Conservation (phyloP, 2,113 vertebrate genomes). For the Papio anubis region DNA sequence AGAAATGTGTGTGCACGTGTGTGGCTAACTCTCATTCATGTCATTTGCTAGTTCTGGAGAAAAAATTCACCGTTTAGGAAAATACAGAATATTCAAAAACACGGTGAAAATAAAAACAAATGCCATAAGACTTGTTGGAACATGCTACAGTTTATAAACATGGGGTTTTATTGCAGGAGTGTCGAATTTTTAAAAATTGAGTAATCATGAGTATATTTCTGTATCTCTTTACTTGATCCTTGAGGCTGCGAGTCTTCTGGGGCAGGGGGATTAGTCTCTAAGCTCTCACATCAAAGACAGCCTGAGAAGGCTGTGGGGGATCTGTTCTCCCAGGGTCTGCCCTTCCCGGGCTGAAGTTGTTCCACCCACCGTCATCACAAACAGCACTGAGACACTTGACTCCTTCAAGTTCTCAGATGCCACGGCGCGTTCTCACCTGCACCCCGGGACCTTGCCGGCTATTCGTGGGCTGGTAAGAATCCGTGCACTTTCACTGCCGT, state of each 20-base stretch:
- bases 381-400: rapidly evolving
- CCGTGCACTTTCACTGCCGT: rapidly evolving
- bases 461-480: rapidly evolving
- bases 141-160: neutral
- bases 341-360: rapidly evolving
- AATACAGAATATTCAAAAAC: neutral
- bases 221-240: neutral
- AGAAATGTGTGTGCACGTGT: neutral
- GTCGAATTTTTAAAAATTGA: neutral
- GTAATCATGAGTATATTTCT: neutral
- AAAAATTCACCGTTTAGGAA: neutral
- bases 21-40: neutral
- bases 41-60: neutral
- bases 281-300: rapidly evolving
- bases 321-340: neutral
- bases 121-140: neutral
- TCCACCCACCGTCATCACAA: rapidly evolving
- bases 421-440: rapidly evolving
- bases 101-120: neutral
- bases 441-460: rapidly evolving
- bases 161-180: neutral
- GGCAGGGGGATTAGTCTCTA: rapidly evolving
- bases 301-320: rapidly evolving
- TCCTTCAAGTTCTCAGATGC: neutral
- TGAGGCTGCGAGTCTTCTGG: rapidly evolving